Percentiles rank a stretch among this genome's conserved stretches.
phyloP scores from a whole-genome alignment of 2,113 vertebrate genomes.

The Marcusenius ussheri region DNA sequence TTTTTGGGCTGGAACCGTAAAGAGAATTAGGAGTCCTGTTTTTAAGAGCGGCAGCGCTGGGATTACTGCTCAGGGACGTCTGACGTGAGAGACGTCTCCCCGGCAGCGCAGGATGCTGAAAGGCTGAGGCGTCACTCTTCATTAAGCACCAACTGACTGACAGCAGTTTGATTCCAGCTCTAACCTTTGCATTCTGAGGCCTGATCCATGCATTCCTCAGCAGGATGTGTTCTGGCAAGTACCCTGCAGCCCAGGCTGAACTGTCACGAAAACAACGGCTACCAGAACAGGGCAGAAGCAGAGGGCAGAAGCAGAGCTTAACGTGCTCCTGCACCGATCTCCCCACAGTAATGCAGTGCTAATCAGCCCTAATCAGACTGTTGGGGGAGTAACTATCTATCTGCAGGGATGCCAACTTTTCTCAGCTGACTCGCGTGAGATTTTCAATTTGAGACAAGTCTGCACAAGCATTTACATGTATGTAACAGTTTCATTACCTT shows the following conservation, averaged over 20 bases:
- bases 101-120: not conserved
- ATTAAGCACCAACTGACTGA: constrained; percentile 70
- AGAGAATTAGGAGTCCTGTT: constrained; percentile 73
- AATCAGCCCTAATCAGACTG: not conserved
- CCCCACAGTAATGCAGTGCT: constrained; percentile 43
- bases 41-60: constrained; percentile 67
- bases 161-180: constrained; percentile 59
- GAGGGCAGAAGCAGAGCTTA: constrained; percentile 42
- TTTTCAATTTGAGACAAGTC: not conserved
- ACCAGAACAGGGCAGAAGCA: constrained; percentile 39
- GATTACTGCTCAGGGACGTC: constrained; percentile 71
- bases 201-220: constrained; percentile 50
- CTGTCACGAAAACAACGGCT: constrained; percentile 51
- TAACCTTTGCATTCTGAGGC: constrained; percentile 50
- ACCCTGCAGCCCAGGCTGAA: constrained; percentile 44
- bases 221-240: constrained; percentile 51
- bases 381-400: not conserved
- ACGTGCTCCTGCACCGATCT: constrained; percentile 41
- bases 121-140: constrained; percentile 73
- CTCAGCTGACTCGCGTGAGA: not conserved
- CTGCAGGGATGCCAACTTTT: not conserved
- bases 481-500: not conserved
- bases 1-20: constrained; percentile 57
- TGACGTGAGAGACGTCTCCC: constrained; percentile 74
- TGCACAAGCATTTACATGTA: not conserved